Evolutionary conservation across 2,113 vertebrate genomes (phyloP), one percentile per base, ranked within the genome.

Genomic region (Micromys minutus): DNA sequence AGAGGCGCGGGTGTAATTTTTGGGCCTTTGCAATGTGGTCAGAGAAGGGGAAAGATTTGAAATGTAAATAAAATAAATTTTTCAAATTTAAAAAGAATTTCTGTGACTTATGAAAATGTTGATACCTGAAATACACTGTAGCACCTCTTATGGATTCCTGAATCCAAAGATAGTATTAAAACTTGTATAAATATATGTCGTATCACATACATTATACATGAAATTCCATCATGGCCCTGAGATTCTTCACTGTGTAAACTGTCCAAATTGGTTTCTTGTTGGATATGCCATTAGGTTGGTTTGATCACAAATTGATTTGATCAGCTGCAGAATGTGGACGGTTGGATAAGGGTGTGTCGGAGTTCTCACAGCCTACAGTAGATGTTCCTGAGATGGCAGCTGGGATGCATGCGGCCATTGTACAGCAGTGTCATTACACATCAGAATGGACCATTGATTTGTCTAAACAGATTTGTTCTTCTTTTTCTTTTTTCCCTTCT

Each of bases 331-430:
- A 21, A 65, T 4, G 36, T 65, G 7, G 39, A 65, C 16, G 19
- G 3, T 39, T 9, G 12, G 3, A 42, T 11, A 42, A 39, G 39
- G 36, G 24, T 31, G 26, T 21, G 12, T 26, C 7, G 4, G 2
- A 39, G 1, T 26, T 4, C 2, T 52, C 10, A 5, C 22, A 3
- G 17, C 10, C 22, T 15, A 11, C 8, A 19, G 10, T 13, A 47
- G 31, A 52, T 0, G 71, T 91, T 69, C 52, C 61, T 47, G 21
- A 8, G 3, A 8, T 67, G 36, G 17, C 15, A 76, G 26, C 52
- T 50, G 7, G 24, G 29, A 39, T 39, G 19, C 21, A 13, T 8
- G 52, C 29, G 26, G 8, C 0, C 11, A 65, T 55, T 65, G 7
- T 16, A 5, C 3, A 39, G 10, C 11, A 50, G 6, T 85, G 75